A percentile compares a stretch with the other conserved stretches of the same genome.
Evolutionary conservation across 2,888 invertebrate species (phyloP).

Genomic region (Lepidochrysops patricia): DNA sequence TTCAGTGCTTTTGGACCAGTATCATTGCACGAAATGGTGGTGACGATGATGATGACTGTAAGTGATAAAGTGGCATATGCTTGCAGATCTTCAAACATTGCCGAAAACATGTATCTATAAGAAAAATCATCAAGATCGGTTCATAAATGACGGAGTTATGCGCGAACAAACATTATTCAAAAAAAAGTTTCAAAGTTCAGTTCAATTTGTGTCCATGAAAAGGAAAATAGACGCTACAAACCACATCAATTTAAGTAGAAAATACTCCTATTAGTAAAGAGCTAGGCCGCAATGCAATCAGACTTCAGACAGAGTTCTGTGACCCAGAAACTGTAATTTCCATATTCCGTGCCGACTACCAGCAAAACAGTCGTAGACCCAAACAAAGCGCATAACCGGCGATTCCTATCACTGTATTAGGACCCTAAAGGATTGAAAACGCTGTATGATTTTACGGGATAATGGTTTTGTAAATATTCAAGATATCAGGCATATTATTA

Average conservation of each 20-base stretch:
- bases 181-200: too few relatives aligned
- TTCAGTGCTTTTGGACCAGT: too few relatives aligned
- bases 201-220: background rate
- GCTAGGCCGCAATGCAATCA: background rate
- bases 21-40: too few relatives aligned
- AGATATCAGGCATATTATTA: background rate
- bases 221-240: background rate
- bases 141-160: too few relatives aligned
- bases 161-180: too few relatives aligned
- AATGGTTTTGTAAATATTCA: background rate
- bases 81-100: too few relatives aligned
- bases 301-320: background rate
- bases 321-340: conserved; percentile 7
- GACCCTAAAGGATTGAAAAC: background rate
- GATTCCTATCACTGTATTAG: background rate
- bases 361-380: background rate
- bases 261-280: background rate
- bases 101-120: too few relatives aligned
- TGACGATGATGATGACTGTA: too few relatives aligned
- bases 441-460: background rate
- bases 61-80: too few relatives aligned
- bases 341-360: background rate
- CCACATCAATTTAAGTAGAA: background rate
- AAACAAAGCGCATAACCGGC: background rate
- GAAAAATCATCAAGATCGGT: too few relatives aligned